Evolutionary conservation across 2,888 invertebrate genomes (phyloP).

Genomic region (Orthonychiurus folsomi): DNA sequence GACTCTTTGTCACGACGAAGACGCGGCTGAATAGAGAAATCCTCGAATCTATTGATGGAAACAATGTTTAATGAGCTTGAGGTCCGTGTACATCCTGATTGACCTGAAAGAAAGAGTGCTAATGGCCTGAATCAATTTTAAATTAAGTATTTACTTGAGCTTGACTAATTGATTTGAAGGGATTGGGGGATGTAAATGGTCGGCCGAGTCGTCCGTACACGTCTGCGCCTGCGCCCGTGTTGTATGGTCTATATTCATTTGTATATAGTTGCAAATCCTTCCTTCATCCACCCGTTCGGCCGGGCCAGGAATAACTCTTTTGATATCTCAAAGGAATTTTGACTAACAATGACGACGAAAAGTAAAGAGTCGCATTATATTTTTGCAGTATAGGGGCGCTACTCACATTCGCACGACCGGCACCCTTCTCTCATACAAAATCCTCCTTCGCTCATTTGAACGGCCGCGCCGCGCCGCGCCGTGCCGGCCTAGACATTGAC

Average conservation of each 20-base stretch:
- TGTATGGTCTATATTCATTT: background rate
- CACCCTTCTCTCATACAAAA: no score
- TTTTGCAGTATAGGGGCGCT: no score
- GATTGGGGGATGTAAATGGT: no score
- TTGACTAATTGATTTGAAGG: background rate
- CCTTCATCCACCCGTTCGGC: no score
- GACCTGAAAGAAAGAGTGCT: background rate
- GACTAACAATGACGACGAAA: background rate
- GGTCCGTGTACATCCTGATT: background rate
- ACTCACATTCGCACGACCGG: no score
- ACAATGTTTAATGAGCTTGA: background rate
- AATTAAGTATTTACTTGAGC: background rate
- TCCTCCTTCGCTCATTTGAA: no score
- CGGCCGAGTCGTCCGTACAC: background rate
- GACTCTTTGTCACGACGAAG: no score
- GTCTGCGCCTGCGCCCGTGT: background rate
- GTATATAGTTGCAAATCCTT: no score
- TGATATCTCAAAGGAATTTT: background rate
- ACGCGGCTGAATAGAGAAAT: no score
- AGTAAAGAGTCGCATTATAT: no score
- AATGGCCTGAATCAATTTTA: conserved; percentile 1
- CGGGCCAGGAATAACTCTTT: background rate
- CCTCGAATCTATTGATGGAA: background rate
- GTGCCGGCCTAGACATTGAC: background rate
- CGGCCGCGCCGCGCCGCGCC: background rate